Conservation (phyloP, 2,797 vertebrate genomes). For the Bovichtus diacanthus region DNA sequence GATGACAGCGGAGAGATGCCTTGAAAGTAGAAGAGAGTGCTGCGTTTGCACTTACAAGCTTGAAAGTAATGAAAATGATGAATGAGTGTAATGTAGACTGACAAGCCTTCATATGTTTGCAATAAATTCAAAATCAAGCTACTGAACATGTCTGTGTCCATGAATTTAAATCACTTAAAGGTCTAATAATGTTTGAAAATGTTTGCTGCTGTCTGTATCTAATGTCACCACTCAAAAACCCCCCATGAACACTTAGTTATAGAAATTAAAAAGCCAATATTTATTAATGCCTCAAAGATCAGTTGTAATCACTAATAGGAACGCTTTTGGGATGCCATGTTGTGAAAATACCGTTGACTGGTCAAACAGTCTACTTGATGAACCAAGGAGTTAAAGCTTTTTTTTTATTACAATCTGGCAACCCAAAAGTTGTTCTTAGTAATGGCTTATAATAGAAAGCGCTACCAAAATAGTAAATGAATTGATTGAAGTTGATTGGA, state of each 20-base stretch:
- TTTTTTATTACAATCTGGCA: not conserved
- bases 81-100: slow-evolving; percentile 68
- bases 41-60: slow-evolving; percentile 70
- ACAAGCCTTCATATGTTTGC: slow-evolving; percentile 68
- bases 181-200: not conserved
- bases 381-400: not conserved
- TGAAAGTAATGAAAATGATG: slow-evolving; percentile 65
- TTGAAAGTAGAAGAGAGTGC: slow-evolving; percentile 61
- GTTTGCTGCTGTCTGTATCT: not conserved
- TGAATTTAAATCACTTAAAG: slow-evolving; percentile 39
- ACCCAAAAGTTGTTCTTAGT: not conserved
- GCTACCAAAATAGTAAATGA: not conserved
- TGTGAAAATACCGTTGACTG: not conserved
- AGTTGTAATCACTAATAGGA: not conserved
- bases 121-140: slow-evolving; percentile 81
- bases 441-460: not conserved
- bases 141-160: slow-evolving; percentile 55
- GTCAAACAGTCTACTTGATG: not conserved
- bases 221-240: not conserved
- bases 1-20: slow-evolving; percentile 51
- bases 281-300: not conserved
- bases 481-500: not conserved
- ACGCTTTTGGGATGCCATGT: not conserved
- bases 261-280: not conserved
- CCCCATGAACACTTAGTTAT: not conserved